Base-by-base conservation (phyloP, 1,140 invertebrate genomes). In the Idris sp. region DNA sequence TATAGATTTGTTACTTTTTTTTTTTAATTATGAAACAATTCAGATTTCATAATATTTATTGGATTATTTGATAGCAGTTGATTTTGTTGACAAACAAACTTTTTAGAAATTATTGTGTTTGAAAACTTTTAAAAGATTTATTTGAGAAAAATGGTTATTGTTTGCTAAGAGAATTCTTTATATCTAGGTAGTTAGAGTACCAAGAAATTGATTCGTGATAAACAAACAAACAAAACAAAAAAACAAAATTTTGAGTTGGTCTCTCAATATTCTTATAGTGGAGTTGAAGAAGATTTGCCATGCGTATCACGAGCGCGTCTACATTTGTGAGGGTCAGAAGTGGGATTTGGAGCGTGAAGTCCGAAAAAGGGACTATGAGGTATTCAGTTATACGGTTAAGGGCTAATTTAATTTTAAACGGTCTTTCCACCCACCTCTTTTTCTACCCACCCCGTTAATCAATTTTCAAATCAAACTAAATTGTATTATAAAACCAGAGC, bases 291-390 rank as follows among this genome's bases (percentile, higher is more conserved):
- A 91, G 91, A 94, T 97, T 91, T 93, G 94, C 91, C 92, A 96
- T 92, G 93, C 96, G 89, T 96, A 98, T 93, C 94, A 96, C 93
- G 93, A 95, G 88, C 95, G 95, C 90, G 93, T 98, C 91, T 94
- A 93, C 91, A 91, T 94, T 90, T 96, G 97, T 91, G 97, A 98
- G 91, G 94, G 96, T 91, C 96, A 98, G 90, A 98, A 98, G 92
- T 99, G 97, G 94, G 97, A 98, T 94, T 96, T 98, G 94, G 97
- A 99, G 93, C 94, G 95, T 91, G 95, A 98, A 93, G 96, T 98
- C 90, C 93, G 95, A 90, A 97, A 96, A 92, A 96, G 95, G 92
- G 96, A 98, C 91, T 96, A 93, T 90, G 96, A 98, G 95, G 96
- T 98, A 95, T 69, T 76, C 62, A 80, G 61, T 53, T 76, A 76